Evolutionary conservation across 2,113 vertebrate species (phyloP).

Genomic region (Plecturocebus donacophilus): DNA sequence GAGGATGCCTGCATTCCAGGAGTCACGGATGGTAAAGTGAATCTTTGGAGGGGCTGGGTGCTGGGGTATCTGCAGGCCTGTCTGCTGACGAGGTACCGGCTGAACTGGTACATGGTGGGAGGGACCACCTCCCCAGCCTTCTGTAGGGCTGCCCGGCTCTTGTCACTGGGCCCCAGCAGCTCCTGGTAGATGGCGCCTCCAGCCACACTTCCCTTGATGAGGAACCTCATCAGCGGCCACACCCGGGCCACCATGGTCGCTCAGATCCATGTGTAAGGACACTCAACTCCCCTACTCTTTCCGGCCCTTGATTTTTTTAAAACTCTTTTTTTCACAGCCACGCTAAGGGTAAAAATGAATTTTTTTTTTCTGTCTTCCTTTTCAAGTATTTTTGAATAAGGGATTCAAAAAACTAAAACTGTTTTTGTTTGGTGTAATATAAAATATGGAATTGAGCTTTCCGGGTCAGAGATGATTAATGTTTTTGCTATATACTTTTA

Average conservation of each 20-base stretch:
- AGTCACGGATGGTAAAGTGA: conserved; percentile 87
- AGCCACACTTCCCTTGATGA: conserved; percentile 91
- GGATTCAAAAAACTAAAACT: too few relatives aligned
- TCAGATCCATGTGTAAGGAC: conserved; percentile 63
- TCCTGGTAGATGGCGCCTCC: conserved; percentile 93
- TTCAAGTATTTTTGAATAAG: too few relatives aligned
- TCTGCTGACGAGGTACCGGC: conserved; percentile 92
- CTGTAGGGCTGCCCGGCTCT: conserved; percentile 88
- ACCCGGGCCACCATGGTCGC: conserved; percentile 52
- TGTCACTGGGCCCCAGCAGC: conserved; percentile 87
- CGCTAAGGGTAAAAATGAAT: conserved; percentile 76
- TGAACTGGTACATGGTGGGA: conserved; percentile 91
- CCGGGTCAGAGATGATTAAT: too few relatives aligned
- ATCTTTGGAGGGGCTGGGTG: conserved; percentile 91
- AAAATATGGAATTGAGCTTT: too few relatives aligned
- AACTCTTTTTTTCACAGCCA: conserved; percentile 76
- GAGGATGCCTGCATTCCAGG: conserved; percentile 95
- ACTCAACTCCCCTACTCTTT: conserved; percentile 4
- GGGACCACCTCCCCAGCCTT: conserved; percentile 89
- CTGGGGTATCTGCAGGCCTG: conserved; percentile 76
- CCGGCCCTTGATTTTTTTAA: conserved; percentile 80
- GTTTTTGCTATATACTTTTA: too few relatives aligned
- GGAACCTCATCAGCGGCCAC: conserved; percentile 79
- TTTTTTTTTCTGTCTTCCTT: too few relatives aligned
- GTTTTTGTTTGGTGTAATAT: too few relatives aligned